phyloP scores from a whole-genome alignment of 2,113 vertebrate genomes.

The Balaeniceps rex region DNA sequence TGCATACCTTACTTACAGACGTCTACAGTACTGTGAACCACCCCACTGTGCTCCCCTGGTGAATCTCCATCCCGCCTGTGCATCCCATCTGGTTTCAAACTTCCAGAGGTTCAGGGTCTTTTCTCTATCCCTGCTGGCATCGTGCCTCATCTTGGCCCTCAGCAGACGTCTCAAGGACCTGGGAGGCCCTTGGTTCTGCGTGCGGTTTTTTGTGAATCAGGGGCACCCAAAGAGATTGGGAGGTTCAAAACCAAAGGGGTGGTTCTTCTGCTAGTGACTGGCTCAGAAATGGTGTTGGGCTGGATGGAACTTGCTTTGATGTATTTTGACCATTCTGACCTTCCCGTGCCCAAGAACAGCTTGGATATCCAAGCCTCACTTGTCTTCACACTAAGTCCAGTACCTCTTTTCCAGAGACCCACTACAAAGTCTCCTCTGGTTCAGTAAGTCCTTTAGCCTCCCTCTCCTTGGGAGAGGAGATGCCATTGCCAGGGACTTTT shows the following conservation, averaged over 20 bases:
- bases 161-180: neutral
- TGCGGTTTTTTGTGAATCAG: neutral
- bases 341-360: neutral
- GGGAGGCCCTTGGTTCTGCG: neutral
- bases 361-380: neutral
- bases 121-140: rapidly evolving
- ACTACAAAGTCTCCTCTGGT: neutral
- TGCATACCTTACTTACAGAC: neutral
- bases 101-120: neutral
- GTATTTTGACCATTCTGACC: neutral
- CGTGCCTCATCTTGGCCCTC: rapidly evolving
- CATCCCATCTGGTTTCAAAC: neutral
- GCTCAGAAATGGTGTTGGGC: neutral
- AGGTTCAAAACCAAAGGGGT: neutral
- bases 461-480: neutral
- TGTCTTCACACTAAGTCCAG: neutral
- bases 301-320: neutral
- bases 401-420: neutral
- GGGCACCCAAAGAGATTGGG: neutral
- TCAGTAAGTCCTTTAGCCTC: neutral
- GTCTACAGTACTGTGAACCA: neutral
- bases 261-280: neutral
- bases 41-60: neutral
- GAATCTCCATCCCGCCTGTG: neutral
- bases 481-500: neutral